phyloP scores from a whole-genome alignment of 2,797 vertebrate genomes.

The Danio choprae region DNA sequence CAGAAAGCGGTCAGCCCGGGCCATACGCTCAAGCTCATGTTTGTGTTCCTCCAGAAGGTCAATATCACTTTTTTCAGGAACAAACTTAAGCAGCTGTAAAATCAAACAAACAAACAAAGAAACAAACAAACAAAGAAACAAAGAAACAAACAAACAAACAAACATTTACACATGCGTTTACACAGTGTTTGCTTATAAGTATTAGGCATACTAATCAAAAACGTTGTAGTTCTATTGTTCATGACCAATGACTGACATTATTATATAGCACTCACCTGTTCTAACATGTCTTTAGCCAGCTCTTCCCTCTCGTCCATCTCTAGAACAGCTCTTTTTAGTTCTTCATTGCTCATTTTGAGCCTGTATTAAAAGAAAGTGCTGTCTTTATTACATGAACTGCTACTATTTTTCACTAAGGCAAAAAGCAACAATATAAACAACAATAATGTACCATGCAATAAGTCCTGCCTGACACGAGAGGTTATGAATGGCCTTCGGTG shows the following conservation, averaged over 20 bases:
- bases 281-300: slow-evolving; percentile 96
- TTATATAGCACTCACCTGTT: slow-evolving; percentile 82
- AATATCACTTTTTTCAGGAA: slow-evolving; percentile 93
- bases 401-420: neutral
- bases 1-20: slow-evolving; percentile 94
- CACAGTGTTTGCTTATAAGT: neutral
- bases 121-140: too few relatives aligned
- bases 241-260: neutral
- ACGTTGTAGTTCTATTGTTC: neutral
- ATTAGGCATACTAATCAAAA: neutral
- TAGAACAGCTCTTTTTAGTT: slow-evolving; percentile 92
- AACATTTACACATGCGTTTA: neutral
- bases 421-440: neutral
- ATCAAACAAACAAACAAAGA: slow-evolving; percentile 29
- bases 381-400: neutral
- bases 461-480: neutral
- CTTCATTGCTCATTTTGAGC: slow-evolving; percentile 95
- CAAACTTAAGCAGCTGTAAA: slow-evolving; percentile 90
- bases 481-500: neutral
- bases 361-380: slow-evolving; percentile 67
- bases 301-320: slow-evolving; percentile 98
- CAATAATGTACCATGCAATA: too few relatives aligned
- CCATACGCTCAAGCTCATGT: slow-evolving; percentile 96
- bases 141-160: too few relatives aligned
- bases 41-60: slow-evolving; percentile 96